A percentile compares a stretch with the other conserved stretches of the same genome.
phyloP scores from a whole-genome alignment of 2,888 invertebrate species.

The Zelleria hepariella region DNA sequence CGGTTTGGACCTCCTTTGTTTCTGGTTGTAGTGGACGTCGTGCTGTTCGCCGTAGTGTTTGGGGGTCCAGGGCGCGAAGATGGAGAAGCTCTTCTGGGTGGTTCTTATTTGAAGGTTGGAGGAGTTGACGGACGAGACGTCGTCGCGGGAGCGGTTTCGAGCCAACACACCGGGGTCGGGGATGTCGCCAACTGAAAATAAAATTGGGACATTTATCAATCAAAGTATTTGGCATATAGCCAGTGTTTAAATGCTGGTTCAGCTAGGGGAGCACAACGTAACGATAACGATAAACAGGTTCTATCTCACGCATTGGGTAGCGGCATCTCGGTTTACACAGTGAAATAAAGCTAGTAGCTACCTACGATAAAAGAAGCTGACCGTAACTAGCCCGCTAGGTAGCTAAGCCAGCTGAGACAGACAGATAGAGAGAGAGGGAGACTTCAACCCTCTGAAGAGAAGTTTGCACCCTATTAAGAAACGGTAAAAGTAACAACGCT shows the following conservation, averaged over 20 bases:
- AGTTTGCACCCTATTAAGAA: too few relatives aligned
- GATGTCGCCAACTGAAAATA: conserved; percentile 81
- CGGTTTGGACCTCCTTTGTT: conserved; percentile 52
- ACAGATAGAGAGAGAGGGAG: background rate
- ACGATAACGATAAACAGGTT: too few relatives aligned
- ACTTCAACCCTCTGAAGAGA: background rate
- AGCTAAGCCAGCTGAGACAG: too few relatives aligned
- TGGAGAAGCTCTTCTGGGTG: conserved; percentile 84
- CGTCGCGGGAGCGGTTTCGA: conserved; percentile 80
- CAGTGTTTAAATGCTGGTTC: too few relatives aligned
- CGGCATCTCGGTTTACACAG: too few relatives aligned
- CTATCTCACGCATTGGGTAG: too few relatives aligned
- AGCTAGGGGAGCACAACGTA: too few relatives aligned
- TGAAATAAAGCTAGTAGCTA: too few relatives aligned
- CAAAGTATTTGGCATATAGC: background rate
- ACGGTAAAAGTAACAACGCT: too few relatives aligned
- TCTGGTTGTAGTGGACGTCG: conserved; percentile 85
- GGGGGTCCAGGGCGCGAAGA: conserved; percentile 89
- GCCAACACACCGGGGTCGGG: conserved; percentile 78
- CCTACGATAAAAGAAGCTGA: too few relatives aligned
- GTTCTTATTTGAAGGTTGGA: conserved; percentile 78
- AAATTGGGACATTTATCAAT: background rate
- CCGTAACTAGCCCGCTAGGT: too few relatives aligned
- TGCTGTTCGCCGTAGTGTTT: conserved; percentile 79
- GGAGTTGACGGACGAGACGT: conserved; percentile 76